These are phyloP conservation scores for Hirtodrosophila cameraria DNA, from an alignment of 2,888 invertebrate species.

Conservation along the genomic window DNA sequence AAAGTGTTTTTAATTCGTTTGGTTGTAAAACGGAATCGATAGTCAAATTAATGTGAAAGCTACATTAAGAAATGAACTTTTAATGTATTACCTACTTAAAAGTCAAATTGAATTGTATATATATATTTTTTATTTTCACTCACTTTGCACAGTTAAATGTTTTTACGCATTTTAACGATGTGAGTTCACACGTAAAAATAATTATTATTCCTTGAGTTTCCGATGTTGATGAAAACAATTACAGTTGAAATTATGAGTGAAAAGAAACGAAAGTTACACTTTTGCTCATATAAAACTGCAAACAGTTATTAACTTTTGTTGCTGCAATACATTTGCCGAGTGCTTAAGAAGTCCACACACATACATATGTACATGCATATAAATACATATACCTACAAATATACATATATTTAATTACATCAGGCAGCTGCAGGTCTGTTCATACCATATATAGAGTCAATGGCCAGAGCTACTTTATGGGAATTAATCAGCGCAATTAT, in stretches of 20 bases:
- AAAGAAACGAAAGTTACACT: conserved; percentile 23
- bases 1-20: too few species aligned
- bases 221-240: conserved; percentile 52
- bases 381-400: background rate
- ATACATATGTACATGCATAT: background rate
- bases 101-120: background rate
- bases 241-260: conserved; percentile 49
- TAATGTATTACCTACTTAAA: too few species aligned
- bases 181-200: conserved; percentile 21
- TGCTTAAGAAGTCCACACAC: conserved; percentile 13
- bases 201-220: conserved; percentile 44
- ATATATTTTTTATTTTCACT: background rate
- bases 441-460: conserved; percentile 5
- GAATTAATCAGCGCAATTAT: conserved; percentile 76
- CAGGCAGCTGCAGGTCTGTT: conserved; percentile 7
- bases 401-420: background rate
- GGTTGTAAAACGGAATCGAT: too few species aligned
- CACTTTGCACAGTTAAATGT: background rate
- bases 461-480: conserved; percentile 56
- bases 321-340: conserved; percentile 28
- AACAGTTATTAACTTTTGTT: conserved; percentile 59
- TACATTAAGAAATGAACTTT: too few species aligned
- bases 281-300: conserved; percentile 39
- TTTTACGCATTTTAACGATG: background rate
- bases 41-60: too few species aligned